These are phyloP conservation scores for Esox niger DNA, from an alignment of 2,113 vertebrate genomes.

Conservation along the genomic window DNA sequence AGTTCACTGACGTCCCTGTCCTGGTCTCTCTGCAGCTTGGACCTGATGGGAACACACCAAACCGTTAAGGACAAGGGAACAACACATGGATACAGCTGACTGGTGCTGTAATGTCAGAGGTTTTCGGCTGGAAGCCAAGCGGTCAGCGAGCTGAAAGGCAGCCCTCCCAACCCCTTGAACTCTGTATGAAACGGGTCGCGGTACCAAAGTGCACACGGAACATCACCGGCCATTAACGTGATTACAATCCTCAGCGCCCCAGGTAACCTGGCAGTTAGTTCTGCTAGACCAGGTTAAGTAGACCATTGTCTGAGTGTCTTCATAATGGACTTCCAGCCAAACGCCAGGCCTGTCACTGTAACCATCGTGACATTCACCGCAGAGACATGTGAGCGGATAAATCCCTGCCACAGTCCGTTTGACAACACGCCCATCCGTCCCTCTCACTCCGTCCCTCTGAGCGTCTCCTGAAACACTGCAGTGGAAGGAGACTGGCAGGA, in stretches of 20 bases:
- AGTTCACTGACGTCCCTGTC: conserved; percentile 96
- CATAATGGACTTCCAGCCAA: conserved; percentile 37
- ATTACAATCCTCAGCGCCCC: background rate
- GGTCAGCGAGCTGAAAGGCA: no score
- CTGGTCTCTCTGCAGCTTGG: conserved; percentile 94
- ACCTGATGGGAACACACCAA: conserved; percentile 68
- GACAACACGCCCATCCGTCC: no score
- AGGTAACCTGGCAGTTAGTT: conserved; percentile 7
- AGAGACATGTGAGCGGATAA: no score
- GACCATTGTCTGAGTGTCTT: conserved; percentile 8
- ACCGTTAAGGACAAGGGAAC: background rate
- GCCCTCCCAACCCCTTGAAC: no score
- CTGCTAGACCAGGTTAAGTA: conserved; percentile 36
- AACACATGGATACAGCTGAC: background rate
- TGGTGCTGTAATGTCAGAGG: no score
- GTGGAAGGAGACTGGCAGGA: conserved; percentile 12
- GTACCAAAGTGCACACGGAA: background rate
- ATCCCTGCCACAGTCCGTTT: no score
- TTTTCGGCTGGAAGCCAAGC: no score
- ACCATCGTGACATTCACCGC: conserved; percentile 32
- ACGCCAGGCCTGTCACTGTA: conserved; percentile 44
- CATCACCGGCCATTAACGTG: background rate
- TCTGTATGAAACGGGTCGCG: no score
- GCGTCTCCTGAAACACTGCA: no score
- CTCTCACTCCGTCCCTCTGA: no score